Evolutionary conservation across 2,888 invertebrate genomes (phyloP), one percentile per base, ranked within the genome.

Genomic region (Venusia cambrica): DNA sequence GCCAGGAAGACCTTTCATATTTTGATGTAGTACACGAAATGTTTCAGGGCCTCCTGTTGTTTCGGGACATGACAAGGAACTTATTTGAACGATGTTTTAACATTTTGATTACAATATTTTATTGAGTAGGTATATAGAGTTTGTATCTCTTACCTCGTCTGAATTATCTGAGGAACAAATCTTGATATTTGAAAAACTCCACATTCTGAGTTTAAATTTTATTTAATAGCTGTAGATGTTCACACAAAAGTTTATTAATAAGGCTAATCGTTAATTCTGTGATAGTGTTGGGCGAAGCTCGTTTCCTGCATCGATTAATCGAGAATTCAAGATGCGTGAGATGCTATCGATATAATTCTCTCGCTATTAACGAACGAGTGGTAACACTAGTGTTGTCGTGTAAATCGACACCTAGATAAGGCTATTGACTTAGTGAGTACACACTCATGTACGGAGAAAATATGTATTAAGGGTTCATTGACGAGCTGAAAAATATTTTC

Each of bases 371-470:
- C 77, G 62, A 71, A 65, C 62, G 60, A 67, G 66, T 68, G 43
- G 37, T 62, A 68, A 74, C 80, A 73, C 71, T 66, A 62, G 68
- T 64, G 69, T 59, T 68, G 68, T 73, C 70, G 61, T 71, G 80
- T 79, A 76, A 83, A 62, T 68, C 68, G 74, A 83, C 75, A 80
- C 80, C 58, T 62, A 48, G 30, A 4, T 46, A 45, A 59, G 33
- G 68, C 18, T 33, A 22, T 38, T 13, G 49, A 38, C 30, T 48
- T 53, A 75, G 32, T 29, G 42, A 19, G 61, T 12, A n/a, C n/a
- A n/a, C n/a, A n/a, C n/a, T n/a, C n/a, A n/a, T n/a, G n/a, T n/a
- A n/a, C n/a, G n/a, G n/a, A n/a, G n/a, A n/a, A n/a, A n/a, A n/a
- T n/a, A n/a, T n/a, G n/a, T n/a, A n/a, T n/a, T n/a, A n/a, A n/a